These are phyloP conservation scores for Hephaestus fuliginosus DNA, from an alignment of 2,797 vertebrate species.

Conservation along the genomic window DNA sequence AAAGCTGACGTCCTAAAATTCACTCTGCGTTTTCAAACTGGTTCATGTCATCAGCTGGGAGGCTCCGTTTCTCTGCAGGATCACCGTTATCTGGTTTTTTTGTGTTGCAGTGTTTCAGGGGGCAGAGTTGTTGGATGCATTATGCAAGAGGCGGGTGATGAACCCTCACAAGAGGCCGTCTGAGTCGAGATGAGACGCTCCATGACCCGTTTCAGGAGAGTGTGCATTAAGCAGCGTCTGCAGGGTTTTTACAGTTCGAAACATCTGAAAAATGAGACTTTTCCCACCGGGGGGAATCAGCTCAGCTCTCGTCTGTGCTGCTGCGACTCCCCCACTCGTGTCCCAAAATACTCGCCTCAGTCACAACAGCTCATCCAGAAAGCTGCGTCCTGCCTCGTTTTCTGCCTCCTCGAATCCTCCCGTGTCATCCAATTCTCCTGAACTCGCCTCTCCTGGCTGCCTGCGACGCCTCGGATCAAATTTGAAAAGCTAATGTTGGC, in stretches of 20 bases:
- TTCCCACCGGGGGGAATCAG: slow-evolving; percentile 14
- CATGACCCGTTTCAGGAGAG: slow-evolving; percentile 41
- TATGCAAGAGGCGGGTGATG: slow-evolving; percentile 54
- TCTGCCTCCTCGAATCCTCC: slow-evolving; percentile 15
- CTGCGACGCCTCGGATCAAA: neutral
- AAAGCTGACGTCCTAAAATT: slow-evolving; percentile 2
- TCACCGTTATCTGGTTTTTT: slow-evolving; percentile 22
- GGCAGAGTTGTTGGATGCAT: slow-evolving; percentile 46
- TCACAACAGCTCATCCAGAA: slow-evolving; percentile 48
- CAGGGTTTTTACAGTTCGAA: slow-evolving; percentile 26
- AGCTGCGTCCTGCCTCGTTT: slow-evolving; percentile 12
- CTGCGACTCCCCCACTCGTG: slow-evolving; percentile 12
- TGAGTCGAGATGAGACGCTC: slow-evolving; percentile 40
- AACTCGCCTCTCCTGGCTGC: neutral
- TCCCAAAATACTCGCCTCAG: slow-evolving; percentile 44
- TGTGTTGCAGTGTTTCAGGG: slow-evolving; percentile 26
- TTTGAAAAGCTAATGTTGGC: slow-evolving; percentile 24
- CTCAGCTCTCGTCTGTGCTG: slow-evolving; percentile 16
- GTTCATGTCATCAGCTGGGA: slow-evolving; percentile 23
- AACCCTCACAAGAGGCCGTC: slow-evolving; percentile 46
- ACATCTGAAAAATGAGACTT: slow-evolving; percentile 22
- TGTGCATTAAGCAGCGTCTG: slow-evolving; percentile 47
- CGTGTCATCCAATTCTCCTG: neutral
- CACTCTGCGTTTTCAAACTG: slow-evolving; percentile 6
- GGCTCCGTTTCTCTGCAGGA: slow-evolving; percentile 26